Conservation (phyloP, 2,113 vertebrate species). For the Rhabdomys dilectus region DNA sequence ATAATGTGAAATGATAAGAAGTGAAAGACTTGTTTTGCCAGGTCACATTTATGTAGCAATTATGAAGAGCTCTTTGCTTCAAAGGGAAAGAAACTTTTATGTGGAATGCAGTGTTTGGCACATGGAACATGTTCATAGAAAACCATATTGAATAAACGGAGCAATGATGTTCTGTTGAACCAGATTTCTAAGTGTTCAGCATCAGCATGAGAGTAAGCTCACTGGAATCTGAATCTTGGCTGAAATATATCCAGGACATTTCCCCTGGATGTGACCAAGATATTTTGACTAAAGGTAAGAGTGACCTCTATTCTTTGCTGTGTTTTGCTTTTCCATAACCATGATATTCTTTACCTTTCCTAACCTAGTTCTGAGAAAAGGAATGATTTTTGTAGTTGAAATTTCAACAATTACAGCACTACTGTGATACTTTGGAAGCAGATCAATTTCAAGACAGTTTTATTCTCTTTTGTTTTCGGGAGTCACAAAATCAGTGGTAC, state of each 20-base stretch:
- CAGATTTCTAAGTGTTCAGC: neutral
- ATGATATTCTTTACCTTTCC: neutral
- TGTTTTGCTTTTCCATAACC: neutral
- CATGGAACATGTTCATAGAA: slow-evolving; percentile 31
- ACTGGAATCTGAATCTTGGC: neutral
- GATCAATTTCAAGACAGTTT: neutral
- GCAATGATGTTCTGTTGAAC: slow-evolving; percentile 24
- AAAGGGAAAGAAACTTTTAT: slow-evolving; percentile 62
- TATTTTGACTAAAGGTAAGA: neutral
- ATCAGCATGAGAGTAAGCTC: neutral
- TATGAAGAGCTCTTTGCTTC: slow-evolving; percentile 49
- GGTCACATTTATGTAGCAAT: slow-evolving; percentile 35
- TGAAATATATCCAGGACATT: neutral
- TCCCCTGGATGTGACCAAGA: neutral
- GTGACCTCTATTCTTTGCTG: neutral
- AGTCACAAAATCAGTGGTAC: neutral
- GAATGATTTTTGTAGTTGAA: neutral
- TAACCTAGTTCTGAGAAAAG: neutral
- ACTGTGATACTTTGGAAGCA: neutral
- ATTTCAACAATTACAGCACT: neutral
- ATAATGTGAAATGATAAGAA: neutral
- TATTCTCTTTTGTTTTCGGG: neutral
- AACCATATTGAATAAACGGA: slow-evolving; percentile 39
- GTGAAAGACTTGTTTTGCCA: slow-evolving; percentile 32
- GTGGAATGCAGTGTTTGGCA: neutral